Evolutionary conservation across 2,797 vertebrate genomes (phyloP), one percentile per base, ranked within the genome.

Genomic region (Orestias chungarensis): DNA sequence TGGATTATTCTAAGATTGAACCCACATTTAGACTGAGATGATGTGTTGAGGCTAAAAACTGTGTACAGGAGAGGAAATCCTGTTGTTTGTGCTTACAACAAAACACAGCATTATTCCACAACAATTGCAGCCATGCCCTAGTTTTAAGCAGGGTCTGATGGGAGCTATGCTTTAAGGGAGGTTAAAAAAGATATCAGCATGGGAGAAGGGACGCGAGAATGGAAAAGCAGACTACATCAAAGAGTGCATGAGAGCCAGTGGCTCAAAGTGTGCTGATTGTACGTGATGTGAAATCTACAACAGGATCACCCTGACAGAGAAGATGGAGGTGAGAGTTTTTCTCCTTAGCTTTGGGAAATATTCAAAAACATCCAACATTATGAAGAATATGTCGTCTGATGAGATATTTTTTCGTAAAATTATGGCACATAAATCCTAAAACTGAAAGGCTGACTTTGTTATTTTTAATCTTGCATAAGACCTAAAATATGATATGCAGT

Each of bases 271-370:
- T 64, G 82, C 86, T 80, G 83, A 89, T 79, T 64, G 83, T 87
- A 89, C 82, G 80, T 88, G 85, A 91, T 52, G 71, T 73, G 88
- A 87, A 89, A 89, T 88, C 90, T 88, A 71, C 88, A 84, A 84
- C 83, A 71, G 84, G 81, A 88, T 90, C 87, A 78, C 82, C 78
- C 75, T 67, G 77, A 79, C 77, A 40, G 82, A 88, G 81, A 71
- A 86, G 84, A 88, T 84, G 80, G 78, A 87, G 83, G 87, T 77
- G 52, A 86, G 81, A 74, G 84, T 84, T 79, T 57, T 82, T 46
- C 66, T 23, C 43, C 23, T 79, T 86, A 81, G 87, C 75, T 73
- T 69, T 82, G 71, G 74, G 82, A 87, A 82, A 77, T 72, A 79
- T 82, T 80, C 78, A 84, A 87, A 80, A 81, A 66, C 73, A 76